phyloP scores from a whole-genome alignment of 2,888 invertebrate species.

The Microctonus brassicae region DNA sequence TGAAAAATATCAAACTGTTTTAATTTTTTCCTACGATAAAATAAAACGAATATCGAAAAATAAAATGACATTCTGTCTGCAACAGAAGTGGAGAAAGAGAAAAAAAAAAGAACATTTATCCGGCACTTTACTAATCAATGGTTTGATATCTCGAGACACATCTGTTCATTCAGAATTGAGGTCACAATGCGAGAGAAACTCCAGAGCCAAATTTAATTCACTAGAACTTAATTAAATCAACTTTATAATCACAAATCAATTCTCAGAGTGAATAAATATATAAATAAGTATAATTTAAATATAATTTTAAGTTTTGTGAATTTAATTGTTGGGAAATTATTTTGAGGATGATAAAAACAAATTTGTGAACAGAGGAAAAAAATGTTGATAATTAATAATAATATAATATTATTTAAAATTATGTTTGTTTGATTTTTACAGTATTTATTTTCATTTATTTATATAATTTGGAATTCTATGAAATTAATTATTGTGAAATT shows the following conservation, averaged over 20 bases:
- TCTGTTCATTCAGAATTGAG: neutral
- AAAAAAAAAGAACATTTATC: neutral
- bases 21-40: neutral
- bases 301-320: too few species aligned
- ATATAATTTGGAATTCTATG: too few species aligned
- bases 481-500: too few species aligned
- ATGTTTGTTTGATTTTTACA: too few species aligned
- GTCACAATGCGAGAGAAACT: neutral
- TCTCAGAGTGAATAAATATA: neutral
- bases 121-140: slow-evolving; percentile 6
- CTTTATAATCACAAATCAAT: neutral
- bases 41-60: neutral
- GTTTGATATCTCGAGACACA: neutral
- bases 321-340: too few species aligned
- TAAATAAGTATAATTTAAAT: neutral
- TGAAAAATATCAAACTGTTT: neutral
- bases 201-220: neutral
- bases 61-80: neutral
- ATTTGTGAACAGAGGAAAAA: too few species aligned
- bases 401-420: too few species aligned
- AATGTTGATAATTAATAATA: too few species aligned
- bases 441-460: too few species aligned
- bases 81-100: neutral
- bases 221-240: neutral
- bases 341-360: too few species aligned